These are phyloP conservation scores for Romanogobio albipinnatus DNA, from an alignment of 2,113 vertebrate species.

Conservation along the genomic window DNA sequence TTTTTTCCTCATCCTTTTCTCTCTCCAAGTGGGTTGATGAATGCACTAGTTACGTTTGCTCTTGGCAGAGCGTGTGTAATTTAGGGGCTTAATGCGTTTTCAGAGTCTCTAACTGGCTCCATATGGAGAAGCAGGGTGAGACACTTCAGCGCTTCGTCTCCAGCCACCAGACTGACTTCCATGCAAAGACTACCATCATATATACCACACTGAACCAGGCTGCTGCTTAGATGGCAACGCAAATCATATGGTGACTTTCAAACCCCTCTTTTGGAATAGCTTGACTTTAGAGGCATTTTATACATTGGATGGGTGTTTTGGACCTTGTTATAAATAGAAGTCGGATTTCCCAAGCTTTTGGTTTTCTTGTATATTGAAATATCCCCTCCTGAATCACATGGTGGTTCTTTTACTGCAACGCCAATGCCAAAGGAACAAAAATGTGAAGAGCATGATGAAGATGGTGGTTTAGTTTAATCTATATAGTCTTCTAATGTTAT, in stretches of 20 bases:
- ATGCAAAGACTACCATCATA: not conserved
- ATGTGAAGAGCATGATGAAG: too few species aligned
- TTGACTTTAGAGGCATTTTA: not conserved
- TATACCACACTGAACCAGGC: not conserved
- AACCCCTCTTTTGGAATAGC: not conserved
- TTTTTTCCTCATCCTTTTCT: constrained; percentile 50
- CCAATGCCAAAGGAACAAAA: too few species aligned
- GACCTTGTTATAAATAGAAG: too few species aligned
- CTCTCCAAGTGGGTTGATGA: constrained; percentile 53
- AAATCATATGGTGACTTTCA: not conserved
- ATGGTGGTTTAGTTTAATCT: too few species aligned
- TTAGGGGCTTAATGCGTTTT: constrained; percentile 35
- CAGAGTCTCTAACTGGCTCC: constrained; percentile 44
- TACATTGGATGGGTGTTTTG: too few species aligned
- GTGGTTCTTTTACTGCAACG: too few species aligned
- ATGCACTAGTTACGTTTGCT: constrained; percentile 45
- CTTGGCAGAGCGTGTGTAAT: constrained; percentile 21
- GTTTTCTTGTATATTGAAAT: too few species aligned
- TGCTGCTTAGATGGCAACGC: not conserved
- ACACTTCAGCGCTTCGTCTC: not conserved
- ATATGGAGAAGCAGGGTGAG: constrained; percentile 11
- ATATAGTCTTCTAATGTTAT: too few species aligned
- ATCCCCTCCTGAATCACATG: too few species aligned
- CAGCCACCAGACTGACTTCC: constrained; percentile 16
- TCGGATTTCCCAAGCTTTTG: too few species aligned